These are phyloP conservation scores for Megalurothrips usitatus DNA, from an alignment of 2,888 invertebrate species.

Conservation along the genomic window DNA sequence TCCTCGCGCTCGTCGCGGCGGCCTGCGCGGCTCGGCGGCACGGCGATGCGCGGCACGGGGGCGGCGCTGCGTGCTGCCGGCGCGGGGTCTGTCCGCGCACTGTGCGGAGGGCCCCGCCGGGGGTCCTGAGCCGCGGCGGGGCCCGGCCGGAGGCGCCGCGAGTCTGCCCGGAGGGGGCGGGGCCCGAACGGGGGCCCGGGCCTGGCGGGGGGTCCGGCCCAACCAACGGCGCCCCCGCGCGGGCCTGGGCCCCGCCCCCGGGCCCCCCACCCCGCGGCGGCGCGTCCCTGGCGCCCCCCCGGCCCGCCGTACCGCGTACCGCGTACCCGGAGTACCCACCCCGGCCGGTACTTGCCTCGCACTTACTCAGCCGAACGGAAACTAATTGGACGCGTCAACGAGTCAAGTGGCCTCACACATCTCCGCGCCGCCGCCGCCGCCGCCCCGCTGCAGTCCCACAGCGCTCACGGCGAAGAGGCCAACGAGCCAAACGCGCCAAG, in stretches of 20 bases:
- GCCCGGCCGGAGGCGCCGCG: not conserved
- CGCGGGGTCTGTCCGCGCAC: constrained; percentile 7
- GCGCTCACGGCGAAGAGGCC: too few relatives aligned
- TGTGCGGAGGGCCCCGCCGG: not conserved
- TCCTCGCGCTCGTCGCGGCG: not conserved
- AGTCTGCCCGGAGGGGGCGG: constrained; percentile 2
- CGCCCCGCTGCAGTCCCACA: too few relatives aligned
- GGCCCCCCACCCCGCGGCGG: not conserved
- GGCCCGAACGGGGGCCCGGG: not conserved
- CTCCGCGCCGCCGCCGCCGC: too few relatives aligned
- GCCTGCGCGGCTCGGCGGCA: not conserved
- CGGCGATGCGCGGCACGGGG: not conserved
- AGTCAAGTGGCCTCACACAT: too few relatives aligned
- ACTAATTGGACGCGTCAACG: too few relatives aligned
- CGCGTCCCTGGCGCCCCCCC: not conserved
- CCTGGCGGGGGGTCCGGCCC: not conserved
- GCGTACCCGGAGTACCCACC: too few relatives aligned
- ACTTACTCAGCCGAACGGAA: too few relatives aligned
- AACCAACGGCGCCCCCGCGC: not conserved
- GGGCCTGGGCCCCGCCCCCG: not conserved
- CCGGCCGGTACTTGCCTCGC: too few relatives aligned
- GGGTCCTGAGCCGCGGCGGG: not conserved
- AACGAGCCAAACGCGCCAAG: too few relatives aligned
- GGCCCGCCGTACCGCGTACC: too few relatives aligned
- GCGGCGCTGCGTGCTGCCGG: not conserved